Percentiles rank a stretch among this genome's conserved stretches.
Evolutionary conservation across 2,797 vertebrate genomes (phyloP).

Genomic region (Onychomys leucogaster): DNA sequence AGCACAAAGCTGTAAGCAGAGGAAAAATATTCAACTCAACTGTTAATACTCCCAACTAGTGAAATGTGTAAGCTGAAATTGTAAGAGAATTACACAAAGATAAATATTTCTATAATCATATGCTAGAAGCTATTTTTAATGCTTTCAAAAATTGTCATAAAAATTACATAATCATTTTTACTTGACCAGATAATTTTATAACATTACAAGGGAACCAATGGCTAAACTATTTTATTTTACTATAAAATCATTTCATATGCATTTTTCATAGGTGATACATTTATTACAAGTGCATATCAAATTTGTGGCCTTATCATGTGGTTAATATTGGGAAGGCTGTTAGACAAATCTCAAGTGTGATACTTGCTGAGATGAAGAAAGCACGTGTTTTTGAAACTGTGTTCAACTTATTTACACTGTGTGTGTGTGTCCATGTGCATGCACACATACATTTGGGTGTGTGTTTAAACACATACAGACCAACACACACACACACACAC

Average conservation of each 20-base stretch:
- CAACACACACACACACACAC: no score
- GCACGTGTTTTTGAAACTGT: neutral
- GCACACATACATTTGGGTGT: neutral
- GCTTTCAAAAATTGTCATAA: neutral
- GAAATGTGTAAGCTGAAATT: conserved; percentile 69
- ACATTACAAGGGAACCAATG: neutral
- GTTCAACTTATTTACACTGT: neutral
- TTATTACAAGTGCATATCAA: neutral
- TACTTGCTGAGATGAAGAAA: neutral
- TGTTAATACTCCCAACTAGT: conserved; percentile 33
- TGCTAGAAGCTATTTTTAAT: conserved; percentile 57
- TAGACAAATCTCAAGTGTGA: neutral
- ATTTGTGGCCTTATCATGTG: neutral
- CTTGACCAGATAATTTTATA: neutral
- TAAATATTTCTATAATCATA: conserved; percentile 59
- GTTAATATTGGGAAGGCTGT: neutral
- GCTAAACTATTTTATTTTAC: neutral
- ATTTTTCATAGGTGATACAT: neutral
- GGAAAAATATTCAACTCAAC: neutral
- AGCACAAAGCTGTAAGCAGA: conserved; percentile 29
- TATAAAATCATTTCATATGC: neutral
- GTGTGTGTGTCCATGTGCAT: no score
- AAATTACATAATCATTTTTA: neutral
- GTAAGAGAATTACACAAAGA: conserved; percentile 41
- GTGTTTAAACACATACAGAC: no score